Percentiles rank a stretch among this genome's conserved stretches.
Conservation (phyloP, 2,888 invertebrate species). For the Netelia melanura region DNA sequence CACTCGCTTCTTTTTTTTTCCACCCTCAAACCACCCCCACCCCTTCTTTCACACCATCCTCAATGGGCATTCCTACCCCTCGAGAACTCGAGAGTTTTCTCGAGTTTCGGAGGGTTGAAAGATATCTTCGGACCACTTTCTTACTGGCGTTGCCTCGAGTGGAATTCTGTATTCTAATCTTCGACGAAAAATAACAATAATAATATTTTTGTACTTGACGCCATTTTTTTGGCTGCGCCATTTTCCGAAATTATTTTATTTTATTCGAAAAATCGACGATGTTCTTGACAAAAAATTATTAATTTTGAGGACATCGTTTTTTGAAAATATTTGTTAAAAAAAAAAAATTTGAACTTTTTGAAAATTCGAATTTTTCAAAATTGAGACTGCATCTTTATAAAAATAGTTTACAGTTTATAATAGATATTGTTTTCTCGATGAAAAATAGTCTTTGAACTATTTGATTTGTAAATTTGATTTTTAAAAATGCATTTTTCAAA, state of each 20-base stretch:
- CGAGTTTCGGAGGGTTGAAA: constrained; percentile 46
- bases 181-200: constrained; percentile 8
- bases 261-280: not conserved
- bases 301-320: too few species aligned
- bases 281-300: not conserved
- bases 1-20: constrained; percentile 33
- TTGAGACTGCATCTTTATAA: too few species aligned
- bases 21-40: not conserved
- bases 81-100: constrained; percentile 42
- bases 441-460: too few species aligned
- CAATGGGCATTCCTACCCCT: constrained; percentile 24
- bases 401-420: too few species aligned
- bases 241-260: not conserved
- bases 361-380: too few species aligned
- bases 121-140: constrained; percentile 26
- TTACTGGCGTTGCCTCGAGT: not conserved
- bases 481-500: too few species aligned
- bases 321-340: too few species aligned
- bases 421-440: too few species aligned
- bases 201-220: not conserved
- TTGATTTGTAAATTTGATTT: too few species aligned
- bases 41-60: constrained; percentile 27
- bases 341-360: too few species aligned
- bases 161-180: constrained; percentile 27
- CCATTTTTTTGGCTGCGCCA: not conserved